A percentile compares a stretch with the other conserved stretches of the same genome.
phyloP scores from a whole-genome alignment of 2,797 vertebrate genomes.

The Sebastes goodei region DNA sequence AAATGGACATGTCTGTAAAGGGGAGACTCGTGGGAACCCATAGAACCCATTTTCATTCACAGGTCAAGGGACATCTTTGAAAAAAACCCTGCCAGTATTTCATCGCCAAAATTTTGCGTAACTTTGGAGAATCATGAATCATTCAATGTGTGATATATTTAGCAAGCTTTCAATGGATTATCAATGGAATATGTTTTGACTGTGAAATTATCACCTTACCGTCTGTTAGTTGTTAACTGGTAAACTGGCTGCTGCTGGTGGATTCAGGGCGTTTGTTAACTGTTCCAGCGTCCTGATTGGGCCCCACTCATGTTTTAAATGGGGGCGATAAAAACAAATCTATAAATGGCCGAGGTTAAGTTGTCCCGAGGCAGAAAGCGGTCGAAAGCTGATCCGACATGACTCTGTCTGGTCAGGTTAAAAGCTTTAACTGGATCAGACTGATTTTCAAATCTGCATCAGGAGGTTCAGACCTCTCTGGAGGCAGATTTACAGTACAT shows the following conservation, averaged over 20 bases:
- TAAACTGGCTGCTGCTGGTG: background rate
- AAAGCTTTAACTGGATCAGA: slow-evolving; percentile 32
- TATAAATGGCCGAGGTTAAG: slow-evolving; percentile 18
- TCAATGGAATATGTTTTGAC: background rate
- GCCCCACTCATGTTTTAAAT: slow-evolving; percentile 9
- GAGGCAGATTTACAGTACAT: background rate
- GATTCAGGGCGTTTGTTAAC: background rate
- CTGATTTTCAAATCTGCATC: slow-evolving; percentile 10
- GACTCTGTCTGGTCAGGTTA: slow-evolving; percentile 2
- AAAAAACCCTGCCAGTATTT: no score
- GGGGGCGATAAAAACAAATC: slow-evolving; percentile 35
- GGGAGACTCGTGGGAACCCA: no score
- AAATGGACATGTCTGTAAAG: no score
- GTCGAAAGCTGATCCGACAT: background rate
- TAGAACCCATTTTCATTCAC: no score
- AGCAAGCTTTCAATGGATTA: background rate
- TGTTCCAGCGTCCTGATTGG: background rate
- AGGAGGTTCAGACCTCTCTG: background rate
- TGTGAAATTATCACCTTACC: background rate
- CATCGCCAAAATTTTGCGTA: no score
- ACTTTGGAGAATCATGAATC: background rate
- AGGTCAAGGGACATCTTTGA: no score
- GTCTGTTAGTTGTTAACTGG: background rate
- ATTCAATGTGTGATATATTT: background rate
- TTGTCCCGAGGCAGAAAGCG: slow-evolving; percentile 21